A percentile compares a stretch with the other conserved stretches of the same genome.
These are phyloP conservation scores for Streptopelia turtur DNA, from an alignment of 2,797 vertebrate species.

Conservation along the genomic window DNA sequence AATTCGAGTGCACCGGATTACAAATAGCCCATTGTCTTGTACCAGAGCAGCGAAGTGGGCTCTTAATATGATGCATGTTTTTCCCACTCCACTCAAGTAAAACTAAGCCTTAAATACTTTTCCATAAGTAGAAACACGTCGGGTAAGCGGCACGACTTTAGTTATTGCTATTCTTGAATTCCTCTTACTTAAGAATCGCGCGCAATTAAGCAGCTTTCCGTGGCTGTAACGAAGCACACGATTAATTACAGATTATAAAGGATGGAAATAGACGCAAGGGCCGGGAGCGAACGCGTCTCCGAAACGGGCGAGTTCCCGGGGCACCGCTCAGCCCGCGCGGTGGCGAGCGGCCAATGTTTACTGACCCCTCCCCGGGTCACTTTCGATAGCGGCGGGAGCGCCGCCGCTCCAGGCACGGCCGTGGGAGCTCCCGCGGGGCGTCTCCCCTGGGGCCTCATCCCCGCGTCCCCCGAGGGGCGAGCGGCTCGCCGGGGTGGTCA, in stretches of 20 bases:
- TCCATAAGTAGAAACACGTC: background rate
- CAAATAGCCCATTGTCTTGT: background rate
- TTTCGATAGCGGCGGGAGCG: background rate
- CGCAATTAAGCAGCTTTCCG: slow-evolving; percentile 11
- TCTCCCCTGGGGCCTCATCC: background rate
- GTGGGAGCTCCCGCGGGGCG: too few species aligned
- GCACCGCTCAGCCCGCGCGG: background rate
- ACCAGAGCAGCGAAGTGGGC: background rate
- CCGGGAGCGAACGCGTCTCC: background rate
- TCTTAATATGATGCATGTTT: background rate
- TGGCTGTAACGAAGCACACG: background rate
- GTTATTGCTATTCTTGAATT: background rate
- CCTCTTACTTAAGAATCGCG: background rate
- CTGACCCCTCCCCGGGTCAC: slow-evolving; percentile 32
- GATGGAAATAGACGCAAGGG: background rate
- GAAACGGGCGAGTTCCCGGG: background rate
- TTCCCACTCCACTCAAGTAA: background rate
- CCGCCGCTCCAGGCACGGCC: background rate
- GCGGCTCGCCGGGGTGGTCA: background rate
- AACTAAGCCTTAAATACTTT: background rate
- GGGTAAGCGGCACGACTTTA: background rate
- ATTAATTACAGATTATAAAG: slow-evolving; percentile 11
- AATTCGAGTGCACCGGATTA: background rate
- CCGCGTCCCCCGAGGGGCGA: too few species aligned
- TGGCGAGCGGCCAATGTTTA: slow-evolving; percentile 43